Base-by-base conservation (phyloP, 2,888 invertebrate genomes). In the Nebria brevicollis region DNA sequence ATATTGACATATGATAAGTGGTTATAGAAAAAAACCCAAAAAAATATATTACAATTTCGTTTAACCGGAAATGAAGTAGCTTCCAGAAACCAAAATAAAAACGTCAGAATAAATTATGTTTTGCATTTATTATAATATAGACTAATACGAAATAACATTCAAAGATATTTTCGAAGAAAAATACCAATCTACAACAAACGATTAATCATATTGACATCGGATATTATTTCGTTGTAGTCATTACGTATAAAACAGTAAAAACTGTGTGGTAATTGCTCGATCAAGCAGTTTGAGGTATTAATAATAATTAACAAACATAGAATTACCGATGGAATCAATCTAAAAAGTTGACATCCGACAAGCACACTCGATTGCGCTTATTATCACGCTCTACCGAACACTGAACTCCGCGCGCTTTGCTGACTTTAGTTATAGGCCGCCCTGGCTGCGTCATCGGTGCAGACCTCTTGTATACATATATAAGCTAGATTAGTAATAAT, bases 271-370 rank as follows among this genome's bases (percentile, higher is more conserved):
- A 70, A 70, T 70, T 70, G 70, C 25, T 26, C 15, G 8, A 70
- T 70, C 25, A 70, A 70, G 70, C 20, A 70, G 70, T 11, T 13
- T 11, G 25, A 25, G 70, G 34, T 70, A 70, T 70, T 25, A 70
- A 70, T 70, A 70, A 70, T 70, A 13, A 70, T 70, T 70, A 70
- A 70, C 70, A 70, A 34, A 70, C 34, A 70, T 11, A 70, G 70
- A 70, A 70, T 70, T 70, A 70, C 26, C 70, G 25, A 25, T 10
- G 25, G 26, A 26, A 70, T 70, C 70, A 70, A 70, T 70, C 70
- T 70, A 25, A 70, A 54, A 7, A 34, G 70, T 70, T 70, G 70
- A 70, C 70, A 70, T 54, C 70, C 70, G 70, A 70, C 70, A 70
- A 26, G 70, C 70, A 70, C 70, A 70, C 26, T 70, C 70, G 70